Base-by-base conservation (phyloP, 2,113 vertebrate genomes). In the Urocitellus parryii region DNA sequence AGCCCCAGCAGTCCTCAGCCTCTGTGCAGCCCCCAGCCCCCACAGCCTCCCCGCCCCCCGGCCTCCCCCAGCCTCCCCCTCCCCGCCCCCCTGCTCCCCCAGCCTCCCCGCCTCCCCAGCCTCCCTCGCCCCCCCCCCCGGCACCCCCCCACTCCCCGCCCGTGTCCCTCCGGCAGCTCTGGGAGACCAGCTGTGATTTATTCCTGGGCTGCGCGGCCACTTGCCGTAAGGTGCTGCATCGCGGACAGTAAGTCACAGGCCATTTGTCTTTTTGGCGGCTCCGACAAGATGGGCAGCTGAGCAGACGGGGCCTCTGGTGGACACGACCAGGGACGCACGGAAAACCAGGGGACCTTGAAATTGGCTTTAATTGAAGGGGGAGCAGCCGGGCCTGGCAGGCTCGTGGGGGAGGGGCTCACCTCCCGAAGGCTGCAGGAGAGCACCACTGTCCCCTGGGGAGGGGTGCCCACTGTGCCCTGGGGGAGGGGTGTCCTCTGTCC, bases 181-280 rank as follows among this genome's bases (percentile, higher is more conserved):
- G 0, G 27, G 56, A 95, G 90, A 80, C 58, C 83, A 48, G 80
- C 53, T 1, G 94, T 89, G 97, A 96, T 89, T 95, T 77, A 94
- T 94, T 89, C 78, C 95, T 4, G 85, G 96, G 51, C 53, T 81
- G 89, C 1, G n/a, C 77, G 0, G 80, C 88, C 65, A 16, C 90
- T 51, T 3, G 82, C 80, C 24, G 53, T 0, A 84, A 85, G 94
- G 88, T 42, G 86, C 93, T 81, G 42, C 4, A 37, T 12, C 48
- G 51, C 91, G 0, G 56, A 80, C 77, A 73, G 1, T 24, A 16
- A 77, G 93, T 84, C 70, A 12, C 4, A 80, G 86, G 72, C 90
- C 92, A 68, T 97, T 92, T 70, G 37, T 96, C 97, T 97, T 73
- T 37, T 18, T 87, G 94, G 95, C 76, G 11, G 96, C 92, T n/a